Evolutionary conservation across 2,113 vertebrate species (phyloP).

Genomic region (Boulengeromyrus knoepffleri): DNA sequence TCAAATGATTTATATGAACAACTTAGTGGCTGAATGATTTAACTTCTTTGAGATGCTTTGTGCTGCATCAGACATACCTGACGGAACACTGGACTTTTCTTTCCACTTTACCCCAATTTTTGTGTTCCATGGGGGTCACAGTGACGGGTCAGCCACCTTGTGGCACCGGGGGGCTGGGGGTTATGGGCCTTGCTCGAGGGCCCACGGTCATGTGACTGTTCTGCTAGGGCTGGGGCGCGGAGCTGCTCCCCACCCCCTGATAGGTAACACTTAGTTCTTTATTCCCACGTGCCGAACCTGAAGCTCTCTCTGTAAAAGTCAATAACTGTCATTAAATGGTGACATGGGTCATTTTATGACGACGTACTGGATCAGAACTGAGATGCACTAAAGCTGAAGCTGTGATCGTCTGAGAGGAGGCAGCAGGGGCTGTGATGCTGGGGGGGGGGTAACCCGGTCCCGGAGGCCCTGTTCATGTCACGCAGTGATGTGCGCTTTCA

Average conservation of each 20-base stretch:
- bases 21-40: not conserved
- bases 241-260: too few relatives aligned
- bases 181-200: not conserved
- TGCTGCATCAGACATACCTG: not conserved
- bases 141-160: not conserved
- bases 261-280: not conserved
- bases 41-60: not conserved
- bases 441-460: too few relatives aligned
- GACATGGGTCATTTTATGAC: not conserved
- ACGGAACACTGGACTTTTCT: not conserved
- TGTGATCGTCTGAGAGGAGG: not conserved
- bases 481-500: too few relatives aligned
- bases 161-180: not conserved
- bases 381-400: not conserved
- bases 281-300: not conserved
- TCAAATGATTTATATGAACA: not conserved
- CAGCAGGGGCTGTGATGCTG: not conserved
- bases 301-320: not conserved
- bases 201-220: not conserved
- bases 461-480: too few relatives aligned
- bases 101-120: not conserved
- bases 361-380: not conserved
- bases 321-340: not conserved
- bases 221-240: not conserved
- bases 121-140: not conserved